A percentile compares a stretch with the other conserved stretches of the same genome.
Evolutionary conservation across 2,797 vertebrate species (phyloP).

Genomic region (Liasis olivaceus): DNA sequence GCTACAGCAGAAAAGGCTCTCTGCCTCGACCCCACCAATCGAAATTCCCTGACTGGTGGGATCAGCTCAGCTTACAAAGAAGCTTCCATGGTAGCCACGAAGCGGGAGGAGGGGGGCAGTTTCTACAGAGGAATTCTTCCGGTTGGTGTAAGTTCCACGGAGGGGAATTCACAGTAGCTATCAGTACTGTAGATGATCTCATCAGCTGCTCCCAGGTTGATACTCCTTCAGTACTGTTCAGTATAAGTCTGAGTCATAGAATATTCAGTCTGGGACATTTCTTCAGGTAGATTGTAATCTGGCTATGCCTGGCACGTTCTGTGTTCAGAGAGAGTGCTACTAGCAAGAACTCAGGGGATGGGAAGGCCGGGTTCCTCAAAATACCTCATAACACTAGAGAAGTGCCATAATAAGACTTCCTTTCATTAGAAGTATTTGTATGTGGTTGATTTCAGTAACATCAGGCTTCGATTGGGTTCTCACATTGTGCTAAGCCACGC

Average conservation of each 20-base stretch:
- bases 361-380: no score
- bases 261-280: not conserved
- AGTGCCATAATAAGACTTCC: not conserved
- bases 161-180: not conserved
- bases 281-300: not conserved
- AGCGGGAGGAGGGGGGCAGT: not conserved
- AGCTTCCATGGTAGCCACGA: not conserved
- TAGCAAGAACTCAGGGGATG: no score
- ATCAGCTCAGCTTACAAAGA: not conserved
- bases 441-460: not conserved
- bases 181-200: not conserved
- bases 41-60: no score
- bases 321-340: not conserved
- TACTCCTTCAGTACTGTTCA: not conserved
- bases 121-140: not conserved
- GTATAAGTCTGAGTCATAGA: not conserved
- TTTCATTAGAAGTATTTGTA: not conserved
- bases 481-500: not conserved
- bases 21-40: no score
- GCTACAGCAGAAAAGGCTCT: no score
- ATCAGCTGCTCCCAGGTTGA: not conserved
- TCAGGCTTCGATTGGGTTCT: not conserved
- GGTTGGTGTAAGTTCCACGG: not conserved
- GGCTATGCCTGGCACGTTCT: not conserved
- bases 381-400: no score